These are phyloP conservation scores for Falcaria lacertinaria DNA, from an alignment of 2,888 invertebrate species.

Conservation along the genomic window DNA sequence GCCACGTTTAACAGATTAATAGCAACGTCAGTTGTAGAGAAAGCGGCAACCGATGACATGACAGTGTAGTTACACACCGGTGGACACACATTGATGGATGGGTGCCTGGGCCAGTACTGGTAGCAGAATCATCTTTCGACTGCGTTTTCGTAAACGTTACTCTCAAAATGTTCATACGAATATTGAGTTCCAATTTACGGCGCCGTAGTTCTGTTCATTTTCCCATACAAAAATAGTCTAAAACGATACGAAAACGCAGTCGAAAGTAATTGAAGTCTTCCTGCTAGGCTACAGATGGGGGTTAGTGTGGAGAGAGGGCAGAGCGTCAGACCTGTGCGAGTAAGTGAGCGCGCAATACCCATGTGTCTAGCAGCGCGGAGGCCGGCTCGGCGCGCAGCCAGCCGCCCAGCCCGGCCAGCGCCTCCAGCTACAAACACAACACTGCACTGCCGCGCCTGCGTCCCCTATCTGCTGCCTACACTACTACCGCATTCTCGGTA, in stretches of 20 bases:
- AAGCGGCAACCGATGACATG: conserved; percentile 10
- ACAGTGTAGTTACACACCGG: background rate
- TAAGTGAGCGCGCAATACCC: conserved; percentile 81
- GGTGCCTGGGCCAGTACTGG: background rate
- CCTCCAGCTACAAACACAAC: conserved; percentile 70
- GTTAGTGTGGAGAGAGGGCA: conserved; percentile 10
- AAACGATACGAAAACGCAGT: too few species aligned
- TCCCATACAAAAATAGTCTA: too few species aligned
- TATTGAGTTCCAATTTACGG: too few species aligned
- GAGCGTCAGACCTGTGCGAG: conserved; percentile 77
- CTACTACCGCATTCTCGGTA: too few species aligned
- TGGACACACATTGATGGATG: background rate
- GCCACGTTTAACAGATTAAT: conserved; percentile 8
- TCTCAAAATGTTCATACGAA: too few species aligned
- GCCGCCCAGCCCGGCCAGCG: conserved; percentile 74
- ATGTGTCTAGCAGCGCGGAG: conserved; percentile 75
- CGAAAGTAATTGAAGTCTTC: too few species aligned
- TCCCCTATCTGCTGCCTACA: conserved; percentile 16
- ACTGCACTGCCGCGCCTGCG: conserved; percentile 29
- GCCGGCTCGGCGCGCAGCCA: conserved; percentile 75
- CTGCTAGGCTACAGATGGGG: too few species aligned
- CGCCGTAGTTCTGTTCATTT: too few species aligned
- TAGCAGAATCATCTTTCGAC: too few species aligned
- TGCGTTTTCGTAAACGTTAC: too few species aligned
- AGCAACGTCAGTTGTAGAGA: conserved; percentile 29